Evolutionary conservation across 2,797 vertebrate species (phyloP), one percentile per base, ranked within the genome.

Genomic region (Luscinia megarhynchos): DNA sequence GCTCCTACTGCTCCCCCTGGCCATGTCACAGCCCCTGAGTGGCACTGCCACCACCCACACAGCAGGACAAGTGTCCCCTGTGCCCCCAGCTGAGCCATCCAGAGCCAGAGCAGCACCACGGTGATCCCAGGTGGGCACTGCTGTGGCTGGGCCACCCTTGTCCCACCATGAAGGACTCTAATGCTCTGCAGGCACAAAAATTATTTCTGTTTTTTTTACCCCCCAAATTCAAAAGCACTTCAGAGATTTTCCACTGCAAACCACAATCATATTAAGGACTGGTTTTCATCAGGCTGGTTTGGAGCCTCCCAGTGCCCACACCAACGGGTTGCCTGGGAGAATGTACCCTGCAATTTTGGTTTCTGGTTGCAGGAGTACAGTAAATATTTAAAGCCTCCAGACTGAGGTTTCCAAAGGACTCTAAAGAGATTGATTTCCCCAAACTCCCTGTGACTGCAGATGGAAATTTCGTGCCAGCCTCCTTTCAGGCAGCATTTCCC

Each of bases 351-450:
- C 34, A 22, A 53, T 27, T 62, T 26, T 22, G 77, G 62, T 80
- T 48, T 57, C 87, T 48, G 59, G 7, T 27, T 16, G 76, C 48
- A 50, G 24, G 48, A 50, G 48, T 15, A 26, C 84, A 57, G 88
- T 66, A 78, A 86, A 93, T 84, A 90, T 87, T 73, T 73, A 67
- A 87, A 93, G 80, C 67, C 74, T 84, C 63, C 59, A 76, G 69
- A 22, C 29, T 16, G 83, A 79, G 63, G 64, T 89, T 96, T 94
- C 77, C 77, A 40, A 87, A 82, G 88, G 74, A 26, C 83, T 86
- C 83, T 66, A 14, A 88, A 86, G 83, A 86, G 80, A 81, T 69
- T 75, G 85, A 84, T 94, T 91, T 84, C 55, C n/a, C 59, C 90
- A 69, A 40, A 18, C 21, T 55, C 76, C 76, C 53, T 48, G 58